These are phyloP conservation scores for Gobio gobio DNA, from an alignment of 2,113 vertebrate genomes.

Conservation along the genomic window DNA sequence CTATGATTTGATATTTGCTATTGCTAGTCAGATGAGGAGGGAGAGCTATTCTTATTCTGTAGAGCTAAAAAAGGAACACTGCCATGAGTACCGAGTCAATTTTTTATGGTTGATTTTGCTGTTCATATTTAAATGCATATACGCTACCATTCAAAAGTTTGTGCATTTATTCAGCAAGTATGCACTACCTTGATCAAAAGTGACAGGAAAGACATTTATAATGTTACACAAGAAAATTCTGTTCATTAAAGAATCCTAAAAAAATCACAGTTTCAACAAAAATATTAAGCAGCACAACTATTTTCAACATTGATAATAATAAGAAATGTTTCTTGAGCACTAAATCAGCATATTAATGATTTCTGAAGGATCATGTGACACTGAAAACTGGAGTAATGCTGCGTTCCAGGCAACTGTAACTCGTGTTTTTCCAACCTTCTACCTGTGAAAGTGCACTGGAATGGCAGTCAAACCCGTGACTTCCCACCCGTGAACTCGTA, in stretches of 20 bases:
- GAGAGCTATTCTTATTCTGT: neutral
- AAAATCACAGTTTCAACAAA: neutral
- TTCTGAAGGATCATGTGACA: neutral
- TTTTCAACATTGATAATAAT: neutral
- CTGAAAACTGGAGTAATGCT: neutral
- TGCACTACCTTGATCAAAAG: neutral
- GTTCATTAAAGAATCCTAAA: neutral
- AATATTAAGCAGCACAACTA: neutral
- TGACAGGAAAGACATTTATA: neutral
- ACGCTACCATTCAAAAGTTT: neutral
- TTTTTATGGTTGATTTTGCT: neutral
- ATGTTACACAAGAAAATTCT: neutral
- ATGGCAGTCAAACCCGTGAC: too few species aligned
- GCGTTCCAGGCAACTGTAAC: too few species aligned
- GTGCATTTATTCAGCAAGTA: neutral
- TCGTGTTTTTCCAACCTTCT: too few species aligned
- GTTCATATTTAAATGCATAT: neutral
- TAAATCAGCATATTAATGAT: neutral
- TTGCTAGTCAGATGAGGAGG: neutral
- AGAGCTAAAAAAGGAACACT: neutral
- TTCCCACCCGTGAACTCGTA: too few species aligned
- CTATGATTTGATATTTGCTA: neutral
- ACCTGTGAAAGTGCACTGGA: too few species aligned
- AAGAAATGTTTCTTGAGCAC: neutral
- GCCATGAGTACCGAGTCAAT: neutral